Conservation (phyloP, 53 echinoderm and acorn worm species). For the Antedon mediterranea region DNA sequence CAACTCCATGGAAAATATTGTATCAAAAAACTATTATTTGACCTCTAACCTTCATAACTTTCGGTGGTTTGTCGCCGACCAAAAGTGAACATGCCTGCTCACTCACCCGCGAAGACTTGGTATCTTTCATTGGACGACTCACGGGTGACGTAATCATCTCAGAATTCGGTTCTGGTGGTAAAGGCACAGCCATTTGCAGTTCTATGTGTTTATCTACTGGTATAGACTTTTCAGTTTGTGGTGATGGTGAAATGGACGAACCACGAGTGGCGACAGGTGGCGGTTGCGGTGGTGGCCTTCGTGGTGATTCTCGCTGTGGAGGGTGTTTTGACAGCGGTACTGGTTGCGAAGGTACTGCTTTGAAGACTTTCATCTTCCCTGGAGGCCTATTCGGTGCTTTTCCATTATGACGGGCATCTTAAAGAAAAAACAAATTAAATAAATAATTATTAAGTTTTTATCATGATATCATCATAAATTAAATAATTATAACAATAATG, state of each 20-base stretch:
- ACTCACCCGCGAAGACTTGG: background rate
- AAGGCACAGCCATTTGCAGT: background rate
- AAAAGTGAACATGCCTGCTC: background rate
- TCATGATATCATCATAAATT: too few species aligned
- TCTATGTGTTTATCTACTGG: background rate
- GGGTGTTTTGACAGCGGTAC: background rate
- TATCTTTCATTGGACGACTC: background rate
- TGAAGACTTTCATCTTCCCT: background rate
- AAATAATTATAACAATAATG: too few species aligned
- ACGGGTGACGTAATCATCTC: background rate
- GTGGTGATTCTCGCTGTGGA: background rate
- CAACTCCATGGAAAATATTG: too few species aligned
- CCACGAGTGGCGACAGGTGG: background rate
- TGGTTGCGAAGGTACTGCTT: background rate
- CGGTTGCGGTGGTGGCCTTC: background rate
- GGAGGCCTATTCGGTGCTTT: background rate
- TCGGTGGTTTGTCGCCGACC: background rate
- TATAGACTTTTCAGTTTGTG: background rate
- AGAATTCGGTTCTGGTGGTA: background rate
- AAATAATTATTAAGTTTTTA: too few species aligned
- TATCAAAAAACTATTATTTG: background rate
- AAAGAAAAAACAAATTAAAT: background rate
- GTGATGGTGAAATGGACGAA: background rate
- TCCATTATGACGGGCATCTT: background rate
- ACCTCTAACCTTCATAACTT: background rate